These are phyloP conservation scores for Tetrao urogallus DNA, from an alignment of 2,113 vertebrate genomes.

Conservation along the genomic window DNA sequence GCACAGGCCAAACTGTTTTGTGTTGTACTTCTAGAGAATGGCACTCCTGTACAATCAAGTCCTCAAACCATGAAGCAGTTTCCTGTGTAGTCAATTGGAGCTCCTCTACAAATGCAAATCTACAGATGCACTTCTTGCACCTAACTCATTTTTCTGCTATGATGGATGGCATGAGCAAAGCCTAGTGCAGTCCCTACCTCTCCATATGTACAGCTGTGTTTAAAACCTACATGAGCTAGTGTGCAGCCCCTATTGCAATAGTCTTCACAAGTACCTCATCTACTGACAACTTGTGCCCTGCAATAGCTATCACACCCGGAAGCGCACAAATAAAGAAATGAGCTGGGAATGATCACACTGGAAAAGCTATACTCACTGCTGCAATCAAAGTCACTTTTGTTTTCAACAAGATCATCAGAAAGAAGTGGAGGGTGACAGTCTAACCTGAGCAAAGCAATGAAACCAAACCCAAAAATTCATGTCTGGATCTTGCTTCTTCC, in stretches of 20 bases:
- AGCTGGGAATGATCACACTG: background rate
- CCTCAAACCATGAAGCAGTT: background rate
- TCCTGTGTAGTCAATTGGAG: background rate
- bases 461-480: background rate
- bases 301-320: background rate
- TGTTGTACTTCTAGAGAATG: background rate
- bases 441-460: background rate
- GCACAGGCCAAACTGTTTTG: background rate
- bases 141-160: background rate
- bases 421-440: background rate
- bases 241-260: background rate
- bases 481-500: background rate
- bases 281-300: background rate
- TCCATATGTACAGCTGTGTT: fast-evolving
- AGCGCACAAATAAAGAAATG: background rate
- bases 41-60: fast-evolving
- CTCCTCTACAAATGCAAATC: background rate
- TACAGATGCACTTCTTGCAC: background rate
- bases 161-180: background rate
- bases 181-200: background rate
- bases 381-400: background rate
- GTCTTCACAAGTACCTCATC: background rate
- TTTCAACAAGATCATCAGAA: background rate
- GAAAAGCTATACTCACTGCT: background rate
- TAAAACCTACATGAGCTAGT: background rate